These are phyloP conservation scores for Emydocephalus ijimae DNA, from an alignment of 2,113 vertebrate species.

Conservation along the genomic window DNA sequence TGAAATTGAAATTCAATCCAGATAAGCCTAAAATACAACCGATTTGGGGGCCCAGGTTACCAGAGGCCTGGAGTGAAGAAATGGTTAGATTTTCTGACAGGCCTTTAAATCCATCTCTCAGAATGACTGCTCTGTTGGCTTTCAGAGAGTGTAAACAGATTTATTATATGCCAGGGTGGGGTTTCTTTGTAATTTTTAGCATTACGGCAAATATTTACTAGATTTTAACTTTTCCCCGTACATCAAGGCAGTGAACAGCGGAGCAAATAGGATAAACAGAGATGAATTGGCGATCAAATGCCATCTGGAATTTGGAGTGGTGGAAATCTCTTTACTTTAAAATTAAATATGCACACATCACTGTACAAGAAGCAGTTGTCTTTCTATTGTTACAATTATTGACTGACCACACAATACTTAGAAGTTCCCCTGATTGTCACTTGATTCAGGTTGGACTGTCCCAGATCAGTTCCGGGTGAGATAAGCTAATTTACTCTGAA, in stretches of 20 bases:
- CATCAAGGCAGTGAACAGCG: neutral
- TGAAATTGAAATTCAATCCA: neutral
- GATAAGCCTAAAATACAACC: neutral
- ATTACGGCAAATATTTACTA: neutral
- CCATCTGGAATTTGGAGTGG: neutral
- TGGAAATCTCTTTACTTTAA: neutral
- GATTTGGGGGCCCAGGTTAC: neutral
- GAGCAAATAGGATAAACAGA: neutral
- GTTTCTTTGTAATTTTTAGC: neutral
- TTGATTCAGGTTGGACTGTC: neutral
- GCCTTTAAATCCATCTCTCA: neutral
- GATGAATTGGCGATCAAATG: neutral
- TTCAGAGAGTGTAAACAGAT: neutral
- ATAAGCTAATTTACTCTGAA: neutral
- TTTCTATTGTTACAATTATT: neutral
- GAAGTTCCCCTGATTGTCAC: neutral
- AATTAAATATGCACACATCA: neutral
- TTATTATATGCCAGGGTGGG: neutral
- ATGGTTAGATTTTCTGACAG: neutral
- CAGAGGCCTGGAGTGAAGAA: neutral
- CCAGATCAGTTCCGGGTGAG: neutral
- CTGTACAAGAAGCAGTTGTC: neutral
- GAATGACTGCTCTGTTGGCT: neutral
- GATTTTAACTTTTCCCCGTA: neutral
- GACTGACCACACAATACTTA: neutral